These are phyloP conservation scores for Polyploca ridens DNA, from an alignment of 2,888 invertebrate species.

Conservation along the genomic window DNA sequence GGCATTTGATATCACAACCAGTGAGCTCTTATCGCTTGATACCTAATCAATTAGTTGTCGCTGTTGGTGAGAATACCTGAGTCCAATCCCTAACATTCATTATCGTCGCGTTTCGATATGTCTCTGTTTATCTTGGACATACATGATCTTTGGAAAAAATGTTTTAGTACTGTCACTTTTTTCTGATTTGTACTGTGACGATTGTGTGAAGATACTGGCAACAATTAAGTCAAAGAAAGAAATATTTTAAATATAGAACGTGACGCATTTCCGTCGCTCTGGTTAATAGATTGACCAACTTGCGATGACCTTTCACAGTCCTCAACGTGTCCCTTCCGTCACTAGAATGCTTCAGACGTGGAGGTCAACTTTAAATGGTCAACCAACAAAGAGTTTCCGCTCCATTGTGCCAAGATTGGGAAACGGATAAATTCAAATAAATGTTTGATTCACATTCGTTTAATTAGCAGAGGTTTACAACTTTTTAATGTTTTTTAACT, in stretches of 20 bases:
- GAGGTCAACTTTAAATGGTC: slow-evolving; percentile 26
- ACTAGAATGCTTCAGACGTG: slow-evolving; percentile 15
- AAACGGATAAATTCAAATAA: slow-evolving; percentile 52
- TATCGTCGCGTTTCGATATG: too few relatives aligned
- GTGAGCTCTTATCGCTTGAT: too few relatives aligned
- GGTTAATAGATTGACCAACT: slow-evolving; percentile 27
- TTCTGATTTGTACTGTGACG: too few relatives aligned
- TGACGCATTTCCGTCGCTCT: slow-evolving; percentile 36
- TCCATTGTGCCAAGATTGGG: slow-evolving; percentile 47
- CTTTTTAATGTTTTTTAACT: slow-evolving; percentile 39
- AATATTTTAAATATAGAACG: slow-evolving; percentile 38
- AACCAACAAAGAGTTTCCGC: slow-evolving; percentile 50
- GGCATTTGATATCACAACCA: too few relatives aligned
- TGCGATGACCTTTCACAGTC: slow-evolving; percentile 23
- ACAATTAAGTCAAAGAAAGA: background rate
- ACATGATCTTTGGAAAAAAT: too few relatives aligned
- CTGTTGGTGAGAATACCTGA: too few relatives aligned
- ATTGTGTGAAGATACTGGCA: too few relatives aligned
- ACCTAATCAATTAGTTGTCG: too few relatives aligned
- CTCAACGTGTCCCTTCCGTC: slow-evolving; percentile 15
- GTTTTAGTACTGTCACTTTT: too few relatives aligned
- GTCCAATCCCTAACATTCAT: too few relatives aligned
- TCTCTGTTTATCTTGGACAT: too few relatives aligned
- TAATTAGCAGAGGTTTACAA: slow-evolving; percentile 50
- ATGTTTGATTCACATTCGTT: slow-evolving; percentile 58